phyloP scores from a whole-genome alignment of 2,888 invertebrate species.

The Acleris literana region DNA sequence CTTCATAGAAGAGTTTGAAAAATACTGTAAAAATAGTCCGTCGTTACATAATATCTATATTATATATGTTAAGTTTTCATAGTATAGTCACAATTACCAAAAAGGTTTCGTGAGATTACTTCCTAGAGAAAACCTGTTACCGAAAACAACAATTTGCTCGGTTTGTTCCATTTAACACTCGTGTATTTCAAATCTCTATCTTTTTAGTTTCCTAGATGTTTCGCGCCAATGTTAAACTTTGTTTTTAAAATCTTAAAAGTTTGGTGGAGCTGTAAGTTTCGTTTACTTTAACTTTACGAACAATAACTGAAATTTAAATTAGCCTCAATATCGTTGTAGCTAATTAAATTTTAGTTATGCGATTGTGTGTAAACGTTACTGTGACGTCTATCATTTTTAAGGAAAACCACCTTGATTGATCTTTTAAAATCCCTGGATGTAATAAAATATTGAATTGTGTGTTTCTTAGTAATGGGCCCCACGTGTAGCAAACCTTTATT shows the following conservation, averaged over 20 bases:
- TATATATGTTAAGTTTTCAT: too few species aligned
- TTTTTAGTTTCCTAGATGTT: constrained; percentile 50
- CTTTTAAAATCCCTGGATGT: background rate
- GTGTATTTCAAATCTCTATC: constrained; percentile 57
- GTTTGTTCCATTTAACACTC: constrained; percentile 28
- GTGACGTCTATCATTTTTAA: too few species aligned
- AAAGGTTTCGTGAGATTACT: too few species aligned
- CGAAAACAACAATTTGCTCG: background rate
- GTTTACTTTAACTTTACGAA: constrained; percentile 23
- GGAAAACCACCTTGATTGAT: too few species aligned
- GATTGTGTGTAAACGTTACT: background rate
- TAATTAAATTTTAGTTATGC: background rate
- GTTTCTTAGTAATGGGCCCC: too few species aligned
- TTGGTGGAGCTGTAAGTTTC: constrained; percentile 41
- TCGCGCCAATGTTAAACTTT: constrained; percentile 47
- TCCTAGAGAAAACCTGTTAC: too few species aligned
- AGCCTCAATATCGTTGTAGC: background rate
- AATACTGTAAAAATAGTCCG: too few species aligned
- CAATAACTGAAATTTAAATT: constrained; percentile 22
- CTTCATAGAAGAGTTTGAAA: too few species aligned
- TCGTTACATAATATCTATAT: too few species aligned
- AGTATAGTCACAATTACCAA: too few species aligned
- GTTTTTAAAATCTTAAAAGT: constrained; percentile 51
- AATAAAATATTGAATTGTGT: too few species aligned
- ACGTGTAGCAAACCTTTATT: background rate